phyloP scores from a whole-genome alignment of 2,888 invertebrate species.

The Catocala fraxini region DNA sequence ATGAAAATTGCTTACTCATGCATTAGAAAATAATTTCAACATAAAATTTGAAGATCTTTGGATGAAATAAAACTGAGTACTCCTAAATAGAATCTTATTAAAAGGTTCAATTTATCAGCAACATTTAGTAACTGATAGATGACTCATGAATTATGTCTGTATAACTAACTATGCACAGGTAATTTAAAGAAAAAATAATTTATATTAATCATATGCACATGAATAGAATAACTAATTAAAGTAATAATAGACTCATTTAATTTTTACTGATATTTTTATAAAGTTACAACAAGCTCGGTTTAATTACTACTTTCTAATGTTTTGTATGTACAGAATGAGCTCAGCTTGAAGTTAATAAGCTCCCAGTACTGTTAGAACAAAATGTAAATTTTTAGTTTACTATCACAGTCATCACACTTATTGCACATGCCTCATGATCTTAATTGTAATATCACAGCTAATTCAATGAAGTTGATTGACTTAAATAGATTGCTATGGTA shows the following conservation, averaged over 20 bases:
- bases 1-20: too few relatives aligned
- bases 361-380: conserved; percentile 13
- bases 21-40: too few relatives aligned
- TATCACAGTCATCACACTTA: background rate
- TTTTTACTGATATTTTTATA: conserved; percentile 37
- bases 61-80: too few relatives aligned
- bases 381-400: conserved; percentile 4
- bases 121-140: background rate
- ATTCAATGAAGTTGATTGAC: background rate
- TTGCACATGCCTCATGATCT: conserved; percentile 2
- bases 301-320: conserved; percentile 48
- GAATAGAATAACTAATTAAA: conserved; percentile 19
- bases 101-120: too few relatives aligned
- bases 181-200: conserved; percentile 21
- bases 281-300: conserved; percentile 31
- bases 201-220: conserved; percentile 37
- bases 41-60: too few relatives aligned
- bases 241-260: conserved; percentile 2
- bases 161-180: background rate
- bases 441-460: conserved; percentile 16
- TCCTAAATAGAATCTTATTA: too few relatives aligned
- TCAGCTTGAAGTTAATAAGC: conserved; percentile 16
- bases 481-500: background rate
- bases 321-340: conserved; percentile 23
- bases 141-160: background rate